Evolutionary conservation across 2,888 invertebrate species (phyloP).

Genomic region (Lithophane socia): DNA sequence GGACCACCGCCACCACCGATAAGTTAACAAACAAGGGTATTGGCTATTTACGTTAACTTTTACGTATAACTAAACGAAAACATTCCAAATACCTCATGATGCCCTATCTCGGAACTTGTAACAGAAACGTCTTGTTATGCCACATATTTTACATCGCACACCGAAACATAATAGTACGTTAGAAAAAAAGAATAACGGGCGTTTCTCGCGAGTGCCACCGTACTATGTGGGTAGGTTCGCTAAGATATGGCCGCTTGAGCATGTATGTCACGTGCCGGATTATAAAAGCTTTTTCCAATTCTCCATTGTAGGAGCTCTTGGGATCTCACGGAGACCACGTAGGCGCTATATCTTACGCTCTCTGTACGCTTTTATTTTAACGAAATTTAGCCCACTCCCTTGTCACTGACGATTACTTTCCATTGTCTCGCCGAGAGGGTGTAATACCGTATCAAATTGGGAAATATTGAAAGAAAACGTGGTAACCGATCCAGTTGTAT

Average conservation of each 20-base stretch:
- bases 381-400: constrained; percentile 88
- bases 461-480: constrained; percentile 89
- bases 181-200: constrained; percentile 75
- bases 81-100: constrained; percentile 20
- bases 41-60: background rate
- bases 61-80: constrained; percentile 11
- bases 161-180: constrained; percentile 73
- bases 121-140: constrained; percentile 49
- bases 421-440: constrained; percentile 84
- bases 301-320: constrained; percentile 87
- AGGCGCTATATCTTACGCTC: constrained; percentile 89
- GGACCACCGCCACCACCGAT: constrained; percentile 22
- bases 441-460: constrained; percentile 87
- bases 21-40: constrained; percentile 35
- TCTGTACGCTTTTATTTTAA: constrained; percentile 90
- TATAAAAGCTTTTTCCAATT: constrained; percentile 91
- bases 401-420: constrained; percentile 89
- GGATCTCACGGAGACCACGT: constrained; percentile 88
- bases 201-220: constrained; percentile 59
- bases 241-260: constrained; percentile 81
- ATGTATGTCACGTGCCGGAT: constrained; percentile 90
- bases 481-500: constrained; percentile 83
- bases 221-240: constrained; percentile 70
- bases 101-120: constrained; percentile 34
- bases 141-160: constrained; percentile 64